phyloP scores from a whole-genome alignment of 2,113 vertebrate genomes.

The Cavia aperea region DNA sequence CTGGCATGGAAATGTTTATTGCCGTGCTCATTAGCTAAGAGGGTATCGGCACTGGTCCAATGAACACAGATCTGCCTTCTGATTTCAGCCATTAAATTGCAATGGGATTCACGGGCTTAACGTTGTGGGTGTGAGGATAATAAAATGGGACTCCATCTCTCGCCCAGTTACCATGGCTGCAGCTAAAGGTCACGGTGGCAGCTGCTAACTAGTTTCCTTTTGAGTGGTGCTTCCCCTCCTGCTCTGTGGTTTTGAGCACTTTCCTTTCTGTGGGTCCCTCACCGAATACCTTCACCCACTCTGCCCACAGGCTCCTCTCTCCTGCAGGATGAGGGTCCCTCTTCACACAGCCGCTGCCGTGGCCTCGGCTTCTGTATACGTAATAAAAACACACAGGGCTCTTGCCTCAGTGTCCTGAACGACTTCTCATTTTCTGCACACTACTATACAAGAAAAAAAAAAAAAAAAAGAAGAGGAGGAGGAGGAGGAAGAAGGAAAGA shows the following conservation, averaged over 20 bases:
- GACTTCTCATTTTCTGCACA: slow-evolving; percentile 69
- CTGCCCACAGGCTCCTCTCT: slow-evolving; percentile 53
- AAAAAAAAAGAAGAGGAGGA: background rate
- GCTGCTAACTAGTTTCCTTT: slow-evolving; percentile 90
- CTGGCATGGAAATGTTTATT: slow-evolving; percentile 98
- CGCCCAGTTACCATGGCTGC: slow-evolving; percentile 88
- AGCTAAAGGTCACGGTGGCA: slow-evolving; percentile 91
- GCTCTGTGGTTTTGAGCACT: slow-evolving; percentile 71
- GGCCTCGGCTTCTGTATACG: slow-evolving; percentile 53
- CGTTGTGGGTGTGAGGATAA: slow-evolving; percentile 88
- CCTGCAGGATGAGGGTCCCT: slow-evolving; percentile 40
- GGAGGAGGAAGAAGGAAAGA: background rate
- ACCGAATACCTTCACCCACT: slow-evolving; percentile 65
- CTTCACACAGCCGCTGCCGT: slow-evolving; percentile 54
- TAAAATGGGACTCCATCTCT: slow-evolving; percentile 89
- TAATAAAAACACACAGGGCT: slow-evolving; percentile 53
- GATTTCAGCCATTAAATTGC: slow-evolving; percentile 86
- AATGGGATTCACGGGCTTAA: slow-evolving; percentile 84
- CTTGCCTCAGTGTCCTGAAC: slow-evolving; percentile 39
- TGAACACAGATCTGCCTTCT: slow-evolving; percentile 90
- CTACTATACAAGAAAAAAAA: slow-evolving; percentile 37
- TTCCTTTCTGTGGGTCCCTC: slow-evolving; percentile 65
- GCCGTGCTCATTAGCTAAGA: slow-evolving; percentile 97
- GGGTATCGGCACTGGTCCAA: slow-evolving; percentile 95
- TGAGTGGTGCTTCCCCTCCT: slow-evolving; percentile 79